These are phyloP conservation scores for Myopa tessellatipennis DNA, from an alignment of 2,888 invertebrate genomes.

Conservation along the genomic window DNA sequence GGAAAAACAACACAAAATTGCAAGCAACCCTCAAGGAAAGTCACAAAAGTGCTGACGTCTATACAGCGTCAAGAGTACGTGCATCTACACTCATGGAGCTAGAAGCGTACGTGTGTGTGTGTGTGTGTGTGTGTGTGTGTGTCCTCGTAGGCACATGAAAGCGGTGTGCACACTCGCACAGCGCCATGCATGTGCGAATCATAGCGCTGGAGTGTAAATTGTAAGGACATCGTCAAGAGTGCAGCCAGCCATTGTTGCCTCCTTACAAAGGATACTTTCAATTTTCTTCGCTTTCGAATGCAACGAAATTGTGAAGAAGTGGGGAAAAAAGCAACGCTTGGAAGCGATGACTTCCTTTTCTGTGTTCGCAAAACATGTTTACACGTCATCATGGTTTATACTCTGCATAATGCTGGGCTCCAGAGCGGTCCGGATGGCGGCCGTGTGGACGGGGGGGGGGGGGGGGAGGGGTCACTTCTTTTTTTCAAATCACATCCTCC, in stretches of 20 bases:
- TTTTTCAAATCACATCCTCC: background rate
- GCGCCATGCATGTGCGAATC: background rate
- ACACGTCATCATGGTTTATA: background rate
- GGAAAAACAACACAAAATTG: constrained; percentile 7
- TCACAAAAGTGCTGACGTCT: constrained; percentile 18
- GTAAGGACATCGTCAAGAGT: constrained; percentile 12
- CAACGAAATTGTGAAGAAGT: background rate
- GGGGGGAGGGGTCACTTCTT: background rate
- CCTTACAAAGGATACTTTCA: constrained; percentile 35
- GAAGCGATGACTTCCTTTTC: constrained; percentile 9
- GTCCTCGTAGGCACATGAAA: background rate
- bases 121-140: background rate
- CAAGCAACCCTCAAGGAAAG: constrained; percentile 35
- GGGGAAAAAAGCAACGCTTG: background rate
- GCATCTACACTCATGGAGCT: background rate
- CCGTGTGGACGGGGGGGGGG: background rate
- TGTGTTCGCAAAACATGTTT: background rate
- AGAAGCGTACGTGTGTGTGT: background rate
- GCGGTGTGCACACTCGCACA: background rate
- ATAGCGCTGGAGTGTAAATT: constrained; percentile 3
- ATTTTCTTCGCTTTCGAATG: constrained; percentile 33
- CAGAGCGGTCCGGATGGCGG: background rate
- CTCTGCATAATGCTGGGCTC: too few relatives aligned
- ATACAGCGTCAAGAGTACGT: background rate
- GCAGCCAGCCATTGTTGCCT: constrained; percentile 13